Evolutionary conservation across 23 tunicate genomes (phyloP), one percentile per base, ranked within the genome.

Genomic region (Styela plicata): DNA sequence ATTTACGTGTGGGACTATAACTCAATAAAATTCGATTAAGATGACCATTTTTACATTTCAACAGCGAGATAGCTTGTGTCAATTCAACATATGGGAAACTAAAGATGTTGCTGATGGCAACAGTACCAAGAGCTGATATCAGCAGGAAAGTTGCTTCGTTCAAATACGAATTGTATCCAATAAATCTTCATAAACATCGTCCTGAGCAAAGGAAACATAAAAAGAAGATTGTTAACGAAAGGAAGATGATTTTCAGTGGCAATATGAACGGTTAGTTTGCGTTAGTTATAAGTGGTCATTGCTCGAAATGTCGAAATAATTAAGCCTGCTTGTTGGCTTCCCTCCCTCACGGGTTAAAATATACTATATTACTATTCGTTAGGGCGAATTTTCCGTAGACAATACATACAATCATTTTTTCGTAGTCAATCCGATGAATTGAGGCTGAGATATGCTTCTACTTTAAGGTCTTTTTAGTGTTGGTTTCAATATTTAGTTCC

Each of bases 1-100:
- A n/a, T n/a, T n/a, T n/a, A n/a, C n/a, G n/a, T n/a, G n/a, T n/a
- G n/a, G n/a, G n/a, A n/a, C n/a, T n/a, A n/a, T n/a, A n/a, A n/a
- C n/a, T n/a, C n/a, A 57, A 57, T 57, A 20, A 18, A 17, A 17
- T 57, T 20, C 64, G 20, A 57, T 57, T 62, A 23, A 62, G n/a
- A 62, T 62, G 0, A 21, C n/a, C 65, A 62, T 62, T 62, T 62
- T 57, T 62, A 0, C 22, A 62, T 62, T 23, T 62, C n/a, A 0
- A 62, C 65, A 67, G 71, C 22, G 71, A 67, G 71, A 67, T 67
- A 19, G 71, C 71, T 13, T 67, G 71, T 29, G 71, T 67, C 31
- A 67, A 67, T 67, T 67, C 71, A 25, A 67, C 71, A 16, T 29
- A 67, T 29, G 71, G 71, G 0, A 67, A 67, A 29, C 22, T 67